These are phyloP conservation scores for Calosoma granatense DNA, from an alignment of 1,140 invertebrate genomes.

Conservation along the genomic window DNA sequence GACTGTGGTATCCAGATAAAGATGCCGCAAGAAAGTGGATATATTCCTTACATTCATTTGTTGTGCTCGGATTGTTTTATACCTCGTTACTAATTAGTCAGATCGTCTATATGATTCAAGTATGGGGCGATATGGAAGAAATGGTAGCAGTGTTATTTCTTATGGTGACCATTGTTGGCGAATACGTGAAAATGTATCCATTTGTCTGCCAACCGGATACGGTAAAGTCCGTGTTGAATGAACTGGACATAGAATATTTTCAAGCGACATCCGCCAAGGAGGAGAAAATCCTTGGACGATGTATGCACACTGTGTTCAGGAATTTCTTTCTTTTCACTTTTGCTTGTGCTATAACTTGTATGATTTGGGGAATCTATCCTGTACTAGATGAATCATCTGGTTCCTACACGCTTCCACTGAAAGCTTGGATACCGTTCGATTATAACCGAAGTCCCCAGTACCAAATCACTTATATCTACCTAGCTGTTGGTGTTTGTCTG, in stretches of 20 bases:
- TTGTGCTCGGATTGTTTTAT: neutral
- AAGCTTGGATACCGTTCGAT: slow-evolving; percentile 22
- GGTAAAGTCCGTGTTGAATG: slow-evolving; percentile 10
- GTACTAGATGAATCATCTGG: slow-evolving; percentile 12
- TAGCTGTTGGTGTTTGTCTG: slow-evolving; percentile 16
- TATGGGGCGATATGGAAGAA: slow-evolving; percentile 16
- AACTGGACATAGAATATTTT: slow-evolving; percentile 15
- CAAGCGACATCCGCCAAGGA: neutral
- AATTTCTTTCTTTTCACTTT: slow-evolving; percentile 13
- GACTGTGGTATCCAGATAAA: neutral
- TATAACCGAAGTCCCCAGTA: slow-evolving; percentile 11
- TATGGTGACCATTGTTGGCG: slow-evolving; percentile 17
- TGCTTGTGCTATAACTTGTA: slow-evolving; percentile 8
- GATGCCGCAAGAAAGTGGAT: neutral
- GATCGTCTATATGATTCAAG: slow-evolving; percentile 10
- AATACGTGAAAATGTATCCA: slow-evolving; percentile 15
- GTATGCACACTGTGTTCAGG: neutral
- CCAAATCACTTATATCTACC: slow-evolving; percentile 18
- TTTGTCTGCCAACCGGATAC: slow-evolving; percentile 6
- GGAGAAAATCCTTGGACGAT: neutral
- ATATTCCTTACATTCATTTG: neutral
- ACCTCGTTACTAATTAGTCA: neutral
- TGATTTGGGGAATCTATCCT: slow-evolving; percentile 19
- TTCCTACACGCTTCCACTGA: slow-evolving; percentile 13
- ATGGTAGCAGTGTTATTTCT: slow-evolving; percentile 19